Evolutionary conservation across 1,140 invertebrate species (phyloP), one percentile per base, ranked within the genome.

Genomic region (Leptopilina clavipes): DNA sequence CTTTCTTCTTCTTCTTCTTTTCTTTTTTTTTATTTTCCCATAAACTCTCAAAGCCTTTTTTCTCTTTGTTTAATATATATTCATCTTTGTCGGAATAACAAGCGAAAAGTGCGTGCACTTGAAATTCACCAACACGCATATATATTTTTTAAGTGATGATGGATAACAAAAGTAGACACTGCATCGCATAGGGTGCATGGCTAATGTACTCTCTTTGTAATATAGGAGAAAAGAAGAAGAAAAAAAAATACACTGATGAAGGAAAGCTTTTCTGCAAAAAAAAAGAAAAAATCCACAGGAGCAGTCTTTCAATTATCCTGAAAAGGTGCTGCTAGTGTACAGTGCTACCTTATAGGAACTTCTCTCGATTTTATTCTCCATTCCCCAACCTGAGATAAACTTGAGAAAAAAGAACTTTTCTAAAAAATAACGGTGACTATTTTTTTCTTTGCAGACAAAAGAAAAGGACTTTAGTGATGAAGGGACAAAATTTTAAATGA

Each of bases 241-340:
- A 72, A 73, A 72, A 72, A 70, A 73, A 40, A 40, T 75, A 76
- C 18, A 45, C 14, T 75, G 45, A n/a, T 14, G 73, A 31, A 45
- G 43, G 25, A 59, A 73, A 73, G 56, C 48, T 76, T 79, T 72
- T 40, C 45, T 25, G 31, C n/a, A n/a, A 74, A n/a, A n/a, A n/a
- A n/a, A n/a, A n/a, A n/a, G n/a, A n/a, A n/a, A n/a, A n/a, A 77
- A 77, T 72, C 52, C 76, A 44, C 52, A 72, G 72, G 70, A 78
- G 70, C 52, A 79, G 76, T 73, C 73, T 79, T 78, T 79, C 78
- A 79, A 79, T 79, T 79, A 77, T 79, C 73, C 72, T 71, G 76
- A 74, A 74, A 74, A 75, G 37, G 70, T 74, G 54, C 73, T 75
- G 12, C 19, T 65, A n/a, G n/a, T n/a, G n/a, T n/a, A n/a, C n/a